phyloP scores from a whole-genome alignment of 2,797 vertebrate species.

The Falco berigora region DNA sequence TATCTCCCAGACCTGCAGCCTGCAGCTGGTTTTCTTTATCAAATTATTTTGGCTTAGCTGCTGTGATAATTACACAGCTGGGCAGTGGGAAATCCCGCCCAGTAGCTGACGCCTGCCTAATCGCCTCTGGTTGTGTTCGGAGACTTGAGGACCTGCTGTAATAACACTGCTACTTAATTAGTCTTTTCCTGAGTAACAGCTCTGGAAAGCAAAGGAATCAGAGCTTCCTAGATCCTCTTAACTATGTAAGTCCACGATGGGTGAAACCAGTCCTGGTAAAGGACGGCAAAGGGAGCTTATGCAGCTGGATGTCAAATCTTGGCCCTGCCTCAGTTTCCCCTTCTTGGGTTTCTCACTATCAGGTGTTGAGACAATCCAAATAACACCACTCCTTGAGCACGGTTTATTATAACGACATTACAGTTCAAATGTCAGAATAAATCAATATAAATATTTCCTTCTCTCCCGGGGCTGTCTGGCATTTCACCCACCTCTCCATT shows the following conservation, averaged over 20 bases:
- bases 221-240: conserved; percentile 12
- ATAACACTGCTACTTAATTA: conserved; percentile 58
- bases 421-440: background rate
- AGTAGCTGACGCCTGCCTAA: conserved; percentile 56
- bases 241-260: background rate
- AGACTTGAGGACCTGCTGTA: conserved; percentile 46
- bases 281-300: background rate
- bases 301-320: background rate
- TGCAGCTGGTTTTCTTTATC: conserved; percentile 40
- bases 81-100: conserved; percentile 49
- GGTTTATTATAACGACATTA: background rate
- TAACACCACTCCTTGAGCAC: background rate
- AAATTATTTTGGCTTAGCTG: conserved; percentile 19
- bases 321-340: conserved; percentile 24
- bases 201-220: conserved; percentile 3
- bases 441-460: background rate
- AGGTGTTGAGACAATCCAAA: background rate
- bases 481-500: background rate
- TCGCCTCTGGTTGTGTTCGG: background rate
- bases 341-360: background rate
- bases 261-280: background rate
- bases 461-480: background rate
- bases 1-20: background rate
- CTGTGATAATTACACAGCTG: conserved; percentile 47
- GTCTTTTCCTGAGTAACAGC: conserved; percentile 43